These are phyloP conservation scores for Ichneumoninae sp. DNA, from an alignment of 2,888 invertebrate genomes.

Conservation along the genomic window DNA sequence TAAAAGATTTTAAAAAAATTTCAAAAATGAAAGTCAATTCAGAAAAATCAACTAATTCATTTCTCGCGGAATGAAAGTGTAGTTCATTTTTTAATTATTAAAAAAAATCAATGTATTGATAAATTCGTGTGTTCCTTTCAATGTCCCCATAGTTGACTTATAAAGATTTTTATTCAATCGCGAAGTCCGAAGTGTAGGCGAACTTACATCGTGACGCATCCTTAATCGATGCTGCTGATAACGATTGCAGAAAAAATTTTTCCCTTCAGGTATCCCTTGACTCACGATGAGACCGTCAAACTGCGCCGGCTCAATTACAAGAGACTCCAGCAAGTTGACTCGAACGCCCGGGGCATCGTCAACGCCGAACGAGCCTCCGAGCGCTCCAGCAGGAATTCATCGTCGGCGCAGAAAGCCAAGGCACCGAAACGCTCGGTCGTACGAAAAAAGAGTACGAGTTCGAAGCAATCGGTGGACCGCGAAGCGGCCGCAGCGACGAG, in stretches of 20 bases:
- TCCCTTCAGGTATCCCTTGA: conserved; percentile 76
- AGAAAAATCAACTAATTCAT: too few relatives aligned
- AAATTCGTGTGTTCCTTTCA: too few relatives aligned
- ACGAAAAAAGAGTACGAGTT: conserved; percentile 28
- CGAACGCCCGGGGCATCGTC: conserved; percentile 27
- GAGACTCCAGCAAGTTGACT: conserved; percentile 46
- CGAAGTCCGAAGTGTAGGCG: not conserved
- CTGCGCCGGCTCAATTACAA: conserved; percentile 70
- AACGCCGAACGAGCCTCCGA: not conserved
- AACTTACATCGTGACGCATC: too few relatives aligned
- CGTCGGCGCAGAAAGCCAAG: conserved; percentile 33
- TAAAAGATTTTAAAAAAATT: too few relatives aligned
- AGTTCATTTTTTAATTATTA: not conserved
- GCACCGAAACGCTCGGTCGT: conserved; percentile 26
- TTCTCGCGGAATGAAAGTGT: not conserved
- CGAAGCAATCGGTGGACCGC: conserved; percentile 27
- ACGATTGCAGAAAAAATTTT: conserved; percentile 6
- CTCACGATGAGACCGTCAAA: conserved; percentile 79
- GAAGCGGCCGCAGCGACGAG: not conserved
- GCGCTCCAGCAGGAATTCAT: conserved; percentile 50
- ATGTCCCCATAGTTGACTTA: too few relatives aligned
- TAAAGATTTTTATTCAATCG: too few relatives aligned
- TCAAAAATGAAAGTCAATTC: too few relatives aligned
- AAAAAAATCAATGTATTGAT: not conserved
- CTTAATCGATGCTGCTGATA: too few relatives aligned